Evolutionary conservation across 2,888 invertebrate genomes (phyloP), one percentile per base, ranked within the genome.

Genomic region (Prenolepis imparis): DNA sequence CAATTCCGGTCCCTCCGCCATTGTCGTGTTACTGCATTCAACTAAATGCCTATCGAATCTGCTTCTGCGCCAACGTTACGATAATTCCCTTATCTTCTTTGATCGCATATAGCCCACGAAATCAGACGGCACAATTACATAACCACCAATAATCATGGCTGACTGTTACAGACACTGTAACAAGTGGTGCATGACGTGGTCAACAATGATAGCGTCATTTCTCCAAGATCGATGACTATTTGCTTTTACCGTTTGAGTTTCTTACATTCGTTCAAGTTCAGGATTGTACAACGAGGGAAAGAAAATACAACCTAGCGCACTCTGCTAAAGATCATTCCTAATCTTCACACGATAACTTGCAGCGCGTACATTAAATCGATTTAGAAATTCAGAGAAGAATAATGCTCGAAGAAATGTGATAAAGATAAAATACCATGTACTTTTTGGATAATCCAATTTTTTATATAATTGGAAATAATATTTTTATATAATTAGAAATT

Each of bases 1-100:
- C 8, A 90, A 41, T 12, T 93, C 94, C 32, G 81, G 68, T 18
- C 91, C 91, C 67, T 94, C 94, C 80, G 94, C 94, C 94, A 94
- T 94, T 83, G 90, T 93, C 80, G 9, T 18, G 59, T 57, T 44
- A 41, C 70, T 21, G 52, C 61, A 64, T 80, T 32, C 52, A 74
- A 70, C 48, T 21, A 21, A 41, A 52, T 24, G 32, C 28, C 75
- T 59, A 59, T 77, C 55, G 57, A 12, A 12, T n/a, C 61, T 59
- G 52, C 55, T 59, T 55, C 44, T 61, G 52, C 63, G 61, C 59
- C 28, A 52, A 21, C 70, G 72, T 64, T 41, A 28, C 12, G 9
- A 64, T 52, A 55, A 55, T 3, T 48, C 8, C 61, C 68, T 83
- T 86, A 86, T 85, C 85, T 83, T 0, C 28, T 5, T 39, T 0